Base-by-base conservation (phyloP, 2,113 vertebrate species). In the Carollia perspicillata region DNA sequence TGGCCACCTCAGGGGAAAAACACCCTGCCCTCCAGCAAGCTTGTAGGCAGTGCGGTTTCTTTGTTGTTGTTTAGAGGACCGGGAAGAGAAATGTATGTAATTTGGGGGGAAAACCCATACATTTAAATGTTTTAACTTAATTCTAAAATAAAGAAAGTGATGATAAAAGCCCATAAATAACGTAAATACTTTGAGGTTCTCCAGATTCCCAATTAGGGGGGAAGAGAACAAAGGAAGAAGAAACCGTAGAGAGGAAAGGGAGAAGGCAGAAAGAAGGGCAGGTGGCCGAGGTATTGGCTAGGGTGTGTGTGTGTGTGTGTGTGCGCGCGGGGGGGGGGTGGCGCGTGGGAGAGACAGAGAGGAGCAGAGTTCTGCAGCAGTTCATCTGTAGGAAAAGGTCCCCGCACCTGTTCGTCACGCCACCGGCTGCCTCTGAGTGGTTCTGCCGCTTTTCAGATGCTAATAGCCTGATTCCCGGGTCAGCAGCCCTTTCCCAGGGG, bases 91-190 rank as follows among this genome's bases (percentile, higher is more conserved):
- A 49, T 79, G 37, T 3, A 47, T 71, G 16, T 83, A 42, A 63
- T 71, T 49, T 80, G 47, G 26, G 9, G 2, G 44, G 22, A 42
- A 18, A 55, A 37, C 7, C 10, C 3, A 3, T 66, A 58, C 14
- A 75, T 89, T 44, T 63, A 81, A 77, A 35, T 2, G 12, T 93
- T 81, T 75, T 17, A 92, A 30, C 20, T 71, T 44, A 60, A 79
- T 84, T 92, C 78, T 89, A 35, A 94, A 94, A 66, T 77, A 79
- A 72, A 92, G 51, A 89, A 72, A 86, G 40, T 49, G 23, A 55
- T 92, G 53, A 84, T 44, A n/a, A 35, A 89, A 44, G 40, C 35
- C 51, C 14, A 28, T 80, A 72, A 80, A 69, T 89, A 75, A 86
- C 86, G 55, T 65, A 65, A 94, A 63, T 49, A 47, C 58, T 28